Evolutionary conservation across 1,140 invertebrate genomes (phyloP).

Genomic region (Galleria mellonella): DNA sequence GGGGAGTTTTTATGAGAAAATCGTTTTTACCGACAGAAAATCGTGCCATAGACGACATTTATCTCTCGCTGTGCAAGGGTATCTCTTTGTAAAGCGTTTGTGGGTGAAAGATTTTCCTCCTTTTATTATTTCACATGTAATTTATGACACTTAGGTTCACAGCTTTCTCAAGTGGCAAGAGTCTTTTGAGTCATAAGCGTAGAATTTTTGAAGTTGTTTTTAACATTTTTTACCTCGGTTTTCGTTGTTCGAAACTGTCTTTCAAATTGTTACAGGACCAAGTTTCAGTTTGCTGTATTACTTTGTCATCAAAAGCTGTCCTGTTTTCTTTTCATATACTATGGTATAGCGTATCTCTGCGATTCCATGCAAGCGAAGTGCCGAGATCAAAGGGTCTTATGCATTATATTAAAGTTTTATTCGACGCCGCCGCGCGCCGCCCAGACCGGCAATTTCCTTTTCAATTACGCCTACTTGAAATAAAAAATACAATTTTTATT

Average conservation of each 20-base stretch:
- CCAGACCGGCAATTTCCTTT: constrained; percentile 66
- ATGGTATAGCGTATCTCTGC: constrained; percentile 32
- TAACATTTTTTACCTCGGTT: constrained; percentile 5
- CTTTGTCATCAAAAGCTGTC: neutral
- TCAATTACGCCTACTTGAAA: constrained; percentile 72
- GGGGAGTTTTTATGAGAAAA: constrained; percentile 31
- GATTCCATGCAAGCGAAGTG: constrained; percentile 59
- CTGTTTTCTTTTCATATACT: constrained; percentile 11
- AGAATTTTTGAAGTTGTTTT: constrained; percentile 18
- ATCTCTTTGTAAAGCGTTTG: constrained; percentile 62
- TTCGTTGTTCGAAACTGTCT: neutral
- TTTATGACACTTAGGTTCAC: constrained; percentile 56
- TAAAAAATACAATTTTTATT: constrained; percentile 74
- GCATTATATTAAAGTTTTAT: constrained; percentile 72
- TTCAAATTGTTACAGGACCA: constrained; percentile 3
- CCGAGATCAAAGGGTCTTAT: constrained; percentile 69
- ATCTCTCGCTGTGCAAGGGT: constrained; percentile 36
- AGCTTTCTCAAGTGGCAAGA: constrained; percentile 33
- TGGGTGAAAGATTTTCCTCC: constrained; percentile 60
- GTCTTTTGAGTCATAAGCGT: constrained; percentile 32
- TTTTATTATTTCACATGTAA: constrained; percentile 68
- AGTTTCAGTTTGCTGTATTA: neutral
- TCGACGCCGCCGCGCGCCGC: constrained; percentile 46
- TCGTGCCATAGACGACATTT: constrained; percentile 56
- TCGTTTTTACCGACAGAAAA: constrained; percentile 45